Conservation (phyloP, 2,113 vertebrate species). For the Candoia aspera region DNA sequence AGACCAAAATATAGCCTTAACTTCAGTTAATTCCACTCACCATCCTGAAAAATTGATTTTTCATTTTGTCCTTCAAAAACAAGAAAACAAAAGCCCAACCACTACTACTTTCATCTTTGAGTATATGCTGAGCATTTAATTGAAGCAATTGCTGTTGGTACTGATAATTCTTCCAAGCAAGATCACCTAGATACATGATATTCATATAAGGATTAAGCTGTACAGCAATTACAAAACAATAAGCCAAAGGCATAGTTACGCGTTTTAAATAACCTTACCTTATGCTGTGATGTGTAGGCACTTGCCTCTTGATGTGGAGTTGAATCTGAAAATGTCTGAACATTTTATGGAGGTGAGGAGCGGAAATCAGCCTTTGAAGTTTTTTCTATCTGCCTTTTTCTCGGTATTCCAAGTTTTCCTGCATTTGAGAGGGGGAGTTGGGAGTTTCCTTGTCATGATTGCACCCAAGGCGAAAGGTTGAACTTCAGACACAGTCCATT, state of each 20-base stretch:
- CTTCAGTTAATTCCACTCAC: neutral
- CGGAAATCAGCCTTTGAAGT: slow-evolving; percentile 71
- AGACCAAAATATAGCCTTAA: neutral
- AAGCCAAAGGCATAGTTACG: slow-evolving; percentile 18
- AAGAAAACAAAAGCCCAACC: neutral
- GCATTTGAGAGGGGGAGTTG: slow-evolving; percentile 2
- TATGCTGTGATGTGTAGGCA: neutral
- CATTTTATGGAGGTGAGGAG: slow-evolving; percentile 62
- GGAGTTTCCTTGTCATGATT: neutral
- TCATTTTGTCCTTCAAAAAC: neutral
- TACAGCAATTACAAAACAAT: neutral
- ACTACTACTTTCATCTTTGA: neutral
- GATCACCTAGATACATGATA: neutral
- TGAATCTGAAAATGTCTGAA: slow-evolving; percentile 21
- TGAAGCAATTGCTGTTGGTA: neutral
- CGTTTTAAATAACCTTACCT: slow-evolving; percentile 43
- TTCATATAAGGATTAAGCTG: slow-evolving; percentile 4
- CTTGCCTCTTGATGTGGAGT: neutral
- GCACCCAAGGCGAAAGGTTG: neutral
- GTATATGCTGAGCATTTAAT: neutral
- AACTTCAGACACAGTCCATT: neutral
- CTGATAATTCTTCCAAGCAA: neutral
- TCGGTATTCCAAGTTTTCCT: slow-evolving; percentile 35
- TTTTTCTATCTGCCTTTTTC: slow-evolving; percentile 58
- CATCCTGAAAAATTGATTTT: neutral